Evolutionary conservation across 2,113 vertebrate genomes (phyloP).

Genomic region (Sardina pilchardus): DNA sequence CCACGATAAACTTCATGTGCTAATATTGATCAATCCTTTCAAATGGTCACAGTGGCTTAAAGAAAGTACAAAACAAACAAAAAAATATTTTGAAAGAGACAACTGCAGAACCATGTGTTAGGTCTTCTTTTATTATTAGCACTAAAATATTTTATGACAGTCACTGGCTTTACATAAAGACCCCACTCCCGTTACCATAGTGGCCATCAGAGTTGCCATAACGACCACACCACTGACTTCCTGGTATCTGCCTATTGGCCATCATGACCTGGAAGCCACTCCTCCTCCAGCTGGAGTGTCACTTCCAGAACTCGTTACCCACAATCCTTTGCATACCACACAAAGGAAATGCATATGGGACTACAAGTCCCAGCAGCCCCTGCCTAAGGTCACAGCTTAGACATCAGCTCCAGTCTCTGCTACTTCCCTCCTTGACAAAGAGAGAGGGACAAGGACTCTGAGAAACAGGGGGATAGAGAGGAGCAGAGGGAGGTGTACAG

Average conservation of each 20-base stretch:
- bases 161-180: constrained; percentile 13
- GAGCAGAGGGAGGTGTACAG: neutral
- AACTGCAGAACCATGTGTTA: neutral
- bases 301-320: neutral
- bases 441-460: neutral
- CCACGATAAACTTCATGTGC: too few relatives aligned
- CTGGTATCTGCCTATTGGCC: neutral
- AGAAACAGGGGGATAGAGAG: neutral
- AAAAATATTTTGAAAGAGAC: neutral
- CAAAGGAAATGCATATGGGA: neutral
- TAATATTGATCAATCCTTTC: too few relatives aligned
- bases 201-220: neutral
- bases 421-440: neutral
- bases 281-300: neutral
- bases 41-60: neutral
- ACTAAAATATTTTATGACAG: neutral
- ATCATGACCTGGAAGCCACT: neutral
- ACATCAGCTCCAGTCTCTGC: constrained; percentile 10
- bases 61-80: too few relatives aligned
- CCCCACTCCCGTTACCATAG: neutral
- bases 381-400: constrained; percentile 28
- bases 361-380: constrained; percentile 16
- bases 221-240: neutral
- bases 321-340: neutral
- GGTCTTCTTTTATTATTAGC: neutral